Evolutionary conservation across 35 echinoderm and acorn worm genomes (phyloP).

Genomic region (Ptychodera flava): DNA sequence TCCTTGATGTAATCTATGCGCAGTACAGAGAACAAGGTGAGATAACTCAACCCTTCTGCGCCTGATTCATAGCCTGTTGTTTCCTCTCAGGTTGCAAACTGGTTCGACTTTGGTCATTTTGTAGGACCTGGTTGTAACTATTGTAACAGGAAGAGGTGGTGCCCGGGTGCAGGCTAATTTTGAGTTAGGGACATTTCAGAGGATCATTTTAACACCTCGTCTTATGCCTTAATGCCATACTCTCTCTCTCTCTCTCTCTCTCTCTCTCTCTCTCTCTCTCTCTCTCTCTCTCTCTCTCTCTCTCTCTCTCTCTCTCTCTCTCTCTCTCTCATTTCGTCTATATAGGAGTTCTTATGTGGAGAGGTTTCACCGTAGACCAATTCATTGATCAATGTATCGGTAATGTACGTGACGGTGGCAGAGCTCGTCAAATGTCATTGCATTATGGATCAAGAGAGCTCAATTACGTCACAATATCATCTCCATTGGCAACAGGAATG

Average conservation of each 20-base stretch:
- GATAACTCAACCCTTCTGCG: neutral
- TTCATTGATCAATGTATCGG: slow-evolving; percentile 94
- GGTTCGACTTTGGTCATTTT: too few species aligned
- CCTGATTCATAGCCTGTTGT: neutral
- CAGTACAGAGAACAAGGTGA: neutral
- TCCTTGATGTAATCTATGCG: neutral
- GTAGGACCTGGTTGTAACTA: too few species aligned
- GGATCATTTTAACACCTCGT: too few species aligned
- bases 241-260: too few species aligned
- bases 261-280: too few species aligned
- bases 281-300: neutral
- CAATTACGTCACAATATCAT: slow-evolving; percentile 87
- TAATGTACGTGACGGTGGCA: slow-evolving; percentile 53
- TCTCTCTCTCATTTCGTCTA: too few species aligned
- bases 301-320: neutral
- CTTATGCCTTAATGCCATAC: too few species aligned
- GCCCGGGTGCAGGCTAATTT: too few species aligned
- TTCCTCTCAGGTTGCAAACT: neutral
- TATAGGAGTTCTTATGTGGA: slow-evolving; percentile 89
- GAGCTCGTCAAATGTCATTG: slow-evolving; percentile 93
- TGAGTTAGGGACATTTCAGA: too few species aligned
- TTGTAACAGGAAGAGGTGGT: too few species aligned
- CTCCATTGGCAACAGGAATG: slow-evolving; percentile 96
- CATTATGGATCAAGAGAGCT: slow-evolving; percentile 95
- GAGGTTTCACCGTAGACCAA: slow-evolving; percentile 57